Evolutionary conservation across 1,140 invertebrate genomes (phyloP).

Genomic region (Carcinoscorpius rotundicauda): DNA sequence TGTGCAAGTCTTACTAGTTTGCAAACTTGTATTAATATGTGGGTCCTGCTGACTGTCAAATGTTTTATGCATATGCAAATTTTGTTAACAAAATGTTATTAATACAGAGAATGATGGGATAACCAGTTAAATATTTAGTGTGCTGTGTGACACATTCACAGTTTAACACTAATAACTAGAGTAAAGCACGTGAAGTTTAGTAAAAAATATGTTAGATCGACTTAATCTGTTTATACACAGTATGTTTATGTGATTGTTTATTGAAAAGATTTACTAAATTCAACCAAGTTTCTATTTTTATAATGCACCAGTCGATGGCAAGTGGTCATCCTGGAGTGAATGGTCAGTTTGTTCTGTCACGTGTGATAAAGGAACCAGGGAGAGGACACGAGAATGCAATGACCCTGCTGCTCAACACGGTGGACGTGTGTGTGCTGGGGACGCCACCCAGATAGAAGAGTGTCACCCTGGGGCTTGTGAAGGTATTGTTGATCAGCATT

Average conservation of each 20-base stretch:
- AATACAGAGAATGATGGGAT: too few species aligned
- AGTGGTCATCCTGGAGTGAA: conserved; percentile 31
- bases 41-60: too few species aligned
- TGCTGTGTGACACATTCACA: too few species aligned
- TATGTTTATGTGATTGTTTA: not conserved
- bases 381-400: conserved; percentile 42
- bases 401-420: conserved; percentile 21
- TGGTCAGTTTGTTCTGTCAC: conserved; percentile 31
- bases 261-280: not conserved
- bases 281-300: not conserved
- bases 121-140: too few species aligned
- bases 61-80: too few species aligned
- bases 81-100: too few species aligned
- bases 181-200: too few species aligned
- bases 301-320: conserved; percentile 13
- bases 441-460: conserved; percentile 32
- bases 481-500: too few species aligned
- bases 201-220: too few species aligned
- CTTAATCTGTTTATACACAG: not conserved
- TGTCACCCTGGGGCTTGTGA: conserved; percentile 16
- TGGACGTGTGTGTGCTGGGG: conserved; percentile 25
- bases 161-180: too few species aligned
- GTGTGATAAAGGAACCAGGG: conserved; percentile 29
- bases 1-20: too few species aligned
- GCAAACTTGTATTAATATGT: too few species aligned